Conservation (phyloP, 2,797 vertebrate genomes). For the Eurystomus glaucurus region DNA sequence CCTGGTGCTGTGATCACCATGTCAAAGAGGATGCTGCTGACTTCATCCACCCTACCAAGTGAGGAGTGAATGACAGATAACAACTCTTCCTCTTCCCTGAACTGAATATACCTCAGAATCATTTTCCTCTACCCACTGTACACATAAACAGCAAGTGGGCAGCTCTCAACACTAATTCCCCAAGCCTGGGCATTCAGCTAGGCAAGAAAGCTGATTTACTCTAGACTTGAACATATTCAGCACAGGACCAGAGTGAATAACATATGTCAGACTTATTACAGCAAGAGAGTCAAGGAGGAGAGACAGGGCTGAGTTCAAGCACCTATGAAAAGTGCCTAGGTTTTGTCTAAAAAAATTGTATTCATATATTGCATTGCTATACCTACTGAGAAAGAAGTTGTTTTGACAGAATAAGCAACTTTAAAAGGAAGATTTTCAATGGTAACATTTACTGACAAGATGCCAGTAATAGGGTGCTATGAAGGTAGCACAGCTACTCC, state of each 20-base stretch:
- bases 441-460: background rate
- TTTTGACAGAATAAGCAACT: constrained; percentile 5
- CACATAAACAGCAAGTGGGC: background rate
- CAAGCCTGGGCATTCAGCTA: rapidly evolving
- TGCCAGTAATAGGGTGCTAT: background rate
- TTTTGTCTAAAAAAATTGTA: background rate
- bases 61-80: background rate
- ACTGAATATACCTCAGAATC: background rate
- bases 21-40: background rate
- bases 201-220: background rate
- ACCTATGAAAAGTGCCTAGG: background rate
- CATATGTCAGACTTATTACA: background rate
- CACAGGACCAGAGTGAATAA: background rate
- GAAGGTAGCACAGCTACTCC: no score
- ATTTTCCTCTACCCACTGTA: background rate
- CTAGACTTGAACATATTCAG: background rate
- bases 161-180: background rate
- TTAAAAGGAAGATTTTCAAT: background rate
- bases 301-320: background rate
- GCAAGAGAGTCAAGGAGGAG: background rate
- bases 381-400: background rate
- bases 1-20: rapidly evolving
- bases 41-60: background rate
- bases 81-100: background rate
- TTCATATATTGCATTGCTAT: background rate